Evolutionary conservation across 2,113 vertebrate genomes (phyloP).

Genomic region (Callipepla californica): DNA sequence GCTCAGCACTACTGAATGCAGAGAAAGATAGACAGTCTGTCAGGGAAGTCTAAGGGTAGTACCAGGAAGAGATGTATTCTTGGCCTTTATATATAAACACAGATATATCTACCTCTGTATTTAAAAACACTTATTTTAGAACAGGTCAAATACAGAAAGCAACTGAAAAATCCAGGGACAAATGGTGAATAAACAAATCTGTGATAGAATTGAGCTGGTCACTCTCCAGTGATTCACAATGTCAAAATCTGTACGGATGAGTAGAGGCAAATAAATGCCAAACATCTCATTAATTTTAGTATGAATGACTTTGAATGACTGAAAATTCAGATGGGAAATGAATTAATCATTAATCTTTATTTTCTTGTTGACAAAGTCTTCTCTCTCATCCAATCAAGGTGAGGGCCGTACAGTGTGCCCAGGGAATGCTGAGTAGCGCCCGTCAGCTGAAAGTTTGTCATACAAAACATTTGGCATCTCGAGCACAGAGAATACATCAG

Average conservation of each 20-base stretch:
- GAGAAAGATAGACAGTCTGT: neutral
- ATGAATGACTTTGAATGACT: conserved; percentile 11
- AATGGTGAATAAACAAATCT: neutral
- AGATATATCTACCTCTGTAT: neutral
- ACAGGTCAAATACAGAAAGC: neutral
- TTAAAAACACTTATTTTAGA: neutral
- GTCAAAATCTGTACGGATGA: neutral
- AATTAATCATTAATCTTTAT: conserved; percentile 43
- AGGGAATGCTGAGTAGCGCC: conserved; percentile 24
- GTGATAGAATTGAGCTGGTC: neutral
- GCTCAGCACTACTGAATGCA: neutral
- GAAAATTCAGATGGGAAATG: conserved; percentile 14
- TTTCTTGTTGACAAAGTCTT: conserved; percentile 51
- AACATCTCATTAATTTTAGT: conserved; percentile 29
- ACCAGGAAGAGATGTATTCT: neutral
- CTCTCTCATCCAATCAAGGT: conserved; percentile 5
- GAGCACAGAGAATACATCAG: conserved; percentile 30
- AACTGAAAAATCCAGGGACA: neutral
- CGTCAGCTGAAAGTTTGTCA: conserved; percentile 40
- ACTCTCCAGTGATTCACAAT: neutral
- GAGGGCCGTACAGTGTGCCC: neutral
- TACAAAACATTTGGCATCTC: conserved; percentile 34
- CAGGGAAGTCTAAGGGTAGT: neutral
- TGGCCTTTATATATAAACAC: neutral
- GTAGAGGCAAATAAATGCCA: conserved; percentile 31